phyloP scores from a whole-genome alignment of 2,113 vertebrate genomes.

The Sinocyclocheilus anshuiensis region DNA sequence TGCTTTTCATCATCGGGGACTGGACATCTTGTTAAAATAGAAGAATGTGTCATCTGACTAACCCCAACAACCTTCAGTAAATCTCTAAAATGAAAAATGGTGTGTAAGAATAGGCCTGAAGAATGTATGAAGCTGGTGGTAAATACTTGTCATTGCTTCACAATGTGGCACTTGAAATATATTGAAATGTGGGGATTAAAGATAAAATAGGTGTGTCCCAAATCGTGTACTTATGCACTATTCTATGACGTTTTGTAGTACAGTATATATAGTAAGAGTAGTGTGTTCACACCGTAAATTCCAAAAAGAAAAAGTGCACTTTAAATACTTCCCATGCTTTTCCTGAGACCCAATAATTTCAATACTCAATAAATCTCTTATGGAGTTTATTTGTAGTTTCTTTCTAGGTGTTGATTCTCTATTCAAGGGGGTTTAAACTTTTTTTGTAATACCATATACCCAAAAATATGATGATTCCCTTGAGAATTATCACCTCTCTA shows the following conservation, averaged over 20 bases:
- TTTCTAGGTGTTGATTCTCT: not conserved
- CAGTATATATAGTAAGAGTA: too few relatives aligned
- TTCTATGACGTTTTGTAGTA: too few relatives aligned
- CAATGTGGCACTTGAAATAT: not conserved
- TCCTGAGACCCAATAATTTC: not conserved
- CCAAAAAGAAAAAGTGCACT: too few relatives aligned
- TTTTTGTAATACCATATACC: not conserved
- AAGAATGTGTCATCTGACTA: not conserved
- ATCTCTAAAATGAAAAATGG: not conserved
- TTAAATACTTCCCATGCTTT: not conserved
- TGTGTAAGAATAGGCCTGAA: not conserved
- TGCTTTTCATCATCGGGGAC: not conserved
- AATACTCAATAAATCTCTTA: not conserved
- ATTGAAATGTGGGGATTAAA: not conserved
- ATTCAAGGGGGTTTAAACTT: not conserved
- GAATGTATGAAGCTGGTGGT: not conserved
- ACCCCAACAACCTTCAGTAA: not conserved
- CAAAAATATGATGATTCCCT: not conserved
- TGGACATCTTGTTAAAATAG: not conserved
- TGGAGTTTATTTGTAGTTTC: not conserved
- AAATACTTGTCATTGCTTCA: not conserved
- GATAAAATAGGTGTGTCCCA: too few relatives aligned
- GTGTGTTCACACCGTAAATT: too few relatives aligned
- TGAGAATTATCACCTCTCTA: not conserved
- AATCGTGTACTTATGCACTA: too few relatives aligned